Base-by-base conservation (phyloP, 2,888 invertebrate species). In the Drosophila anomalata region DNA sequence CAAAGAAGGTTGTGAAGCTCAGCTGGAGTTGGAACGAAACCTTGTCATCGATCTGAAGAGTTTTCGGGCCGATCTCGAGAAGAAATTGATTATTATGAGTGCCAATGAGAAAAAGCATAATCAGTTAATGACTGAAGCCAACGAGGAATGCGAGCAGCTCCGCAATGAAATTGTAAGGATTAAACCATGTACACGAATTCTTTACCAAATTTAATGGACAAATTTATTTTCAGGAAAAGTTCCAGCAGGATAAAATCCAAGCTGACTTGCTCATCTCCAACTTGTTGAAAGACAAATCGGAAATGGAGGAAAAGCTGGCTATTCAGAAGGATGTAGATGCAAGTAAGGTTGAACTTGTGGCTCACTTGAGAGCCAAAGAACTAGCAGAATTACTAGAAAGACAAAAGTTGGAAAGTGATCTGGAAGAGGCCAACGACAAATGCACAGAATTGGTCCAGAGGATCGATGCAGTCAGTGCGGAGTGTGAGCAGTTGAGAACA, bases 211-310 rank as follows among this genome's bases (percentile, higher is more conserved):
- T 47, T 7, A 8, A 48, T 26, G 1, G 2, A 42, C 0, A 24
- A 4, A 5, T 4, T 0, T 4, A n/a, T 53, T 14, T 59, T 52
- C 24, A 79, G 83, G 63, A 76, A 58, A 78, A 75, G 31, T 84
- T 79, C 20, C 62, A 76, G 7, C 57, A 31, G 0, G 71, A 78
- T 33, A 77, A 72, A 1, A 24, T 20, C 0, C 39, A 67, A 24
- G 53, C 87, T 9, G 52, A 77, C 22, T 59, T 22, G n/a, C 77
- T 72, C 3, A 63, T 87, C 33, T 53, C 66, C 11, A 69, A 62
- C 22, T 62, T 90, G 0, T 44, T 75, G 29, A 54, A 54, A 3
- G 77, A 88, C n/a, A 85, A 88, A 31, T 68, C 75, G 12, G 54
- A 36, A 2, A 44, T 84, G 14, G 76, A 87, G 17, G 79, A 83